Conservation (phyloP, 1,140 invertebrate genomes). For the Drosophila teissieri region DNA sequence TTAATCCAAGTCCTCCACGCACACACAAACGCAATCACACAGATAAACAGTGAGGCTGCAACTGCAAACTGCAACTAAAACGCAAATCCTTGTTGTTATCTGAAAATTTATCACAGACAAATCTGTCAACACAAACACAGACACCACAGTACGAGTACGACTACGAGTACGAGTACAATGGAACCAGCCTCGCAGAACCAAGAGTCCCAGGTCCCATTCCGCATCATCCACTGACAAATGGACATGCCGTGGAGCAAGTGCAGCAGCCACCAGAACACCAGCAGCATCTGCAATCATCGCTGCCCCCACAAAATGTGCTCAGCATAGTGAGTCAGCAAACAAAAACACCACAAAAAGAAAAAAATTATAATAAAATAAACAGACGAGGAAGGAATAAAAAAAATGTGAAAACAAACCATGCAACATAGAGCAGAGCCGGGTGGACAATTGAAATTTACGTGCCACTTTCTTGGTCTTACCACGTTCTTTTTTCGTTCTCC, state of each 20-base stretch:
- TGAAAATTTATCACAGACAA: constrained; percentile 84
- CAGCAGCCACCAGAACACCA: constrained; percentile 68
- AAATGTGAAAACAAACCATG: constrained; percentile 5
- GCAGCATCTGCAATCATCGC: constrained; percentile 58
- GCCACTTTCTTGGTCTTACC: constrained; percentile 57
- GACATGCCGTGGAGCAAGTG: constrained; percentile 75
- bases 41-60: constrained; percentile 20
- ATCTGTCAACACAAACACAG: constrained; percentile 82
- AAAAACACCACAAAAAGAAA: constrained; percentile 2
- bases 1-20: constrained; percentile 40
- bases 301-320: constrained; percentile 75
- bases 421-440: constrained; percentile 44
- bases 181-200: constrained; percentile 46
- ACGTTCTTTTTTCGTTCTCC: constrained; percentile 42
- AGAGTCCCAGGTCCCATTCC: constrained; percentile 48
- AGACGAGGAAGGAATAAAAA: constrained; percentile 19
- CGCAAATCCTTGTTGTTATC: constrained; percentile 82
- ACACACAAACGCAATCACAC: constrained; percentile 21
- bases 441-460: constrained; percentile 79
- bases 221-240: constrained; percentile 76
- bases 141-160: constrained; percentile 52
- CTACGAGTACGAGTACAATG: constrained; percentile 56
- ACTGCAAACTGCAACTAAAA: constrained; percentile 66
- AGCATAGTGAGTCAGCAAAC: constrained; percentile 77
- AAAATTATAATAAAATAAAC: constrained; percentile 81